A percentile compares a stretch with the other conserved stretches of the same genome.
Evolutionary conservation across 2,888 invertebrate species (phyloP).

Genomic region (Ypsolopha sequella): DNA sequence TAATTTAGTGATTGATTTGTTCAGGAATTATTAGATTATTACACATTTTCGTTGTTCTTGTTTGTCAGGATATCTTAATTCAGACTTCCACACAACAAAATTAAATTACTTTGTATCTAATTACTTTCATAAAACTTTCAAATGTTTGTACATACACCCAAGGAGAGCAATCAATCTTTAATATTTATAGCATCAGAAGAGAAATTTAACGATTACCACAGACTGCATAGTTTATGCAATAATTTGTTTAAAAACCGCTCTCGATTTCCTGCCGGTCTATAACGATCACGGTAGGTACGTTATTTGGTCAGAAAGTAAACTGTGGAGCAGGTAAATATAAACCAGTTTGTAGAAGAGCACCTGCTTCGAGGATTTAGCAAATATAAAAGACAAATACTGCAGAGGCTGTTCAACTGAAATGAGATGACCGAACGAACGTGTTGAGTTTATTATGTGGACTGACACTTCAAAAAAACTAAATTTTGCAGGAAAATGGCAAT

Average conservation of each 20-base stretch:
- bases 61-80: too few species aligned
- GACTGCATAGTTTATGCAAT: neutral
- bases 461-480: too few species aligned
- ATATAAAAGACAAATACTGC: slow-evolving; percentile 1
- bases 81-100: too few species aligned
- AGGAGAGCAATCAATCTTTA: neutral
- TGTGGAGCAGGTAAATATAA: slow-evolving; percentile 4
- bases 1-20: neutral
- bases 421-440: too few species aligned
- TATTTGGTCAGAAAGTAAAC: neutral
- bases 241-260: neutral
- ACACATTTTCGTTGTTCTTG: too few species aligned
- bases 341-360: slow-evolving; percentile 10
- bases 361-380: slow-evolving; percentile 3
- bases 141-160: too few species aligned
- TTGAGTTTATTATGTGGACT: too few species aligned
- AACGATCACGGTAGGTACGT: neutral
- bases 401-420: neutral
- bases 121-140: too few species aligned
- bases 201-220: neutral
- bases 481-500: too few species aligned
- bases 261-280: neutral
- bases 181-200: neutral
- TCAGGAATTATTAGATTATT: neutral
- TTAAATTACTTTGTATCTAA: too few species aligned